Base-by-base conservation (phyloP, 2,113 vertebrate species). In the Oncorhynchus mykiss region DNA sequence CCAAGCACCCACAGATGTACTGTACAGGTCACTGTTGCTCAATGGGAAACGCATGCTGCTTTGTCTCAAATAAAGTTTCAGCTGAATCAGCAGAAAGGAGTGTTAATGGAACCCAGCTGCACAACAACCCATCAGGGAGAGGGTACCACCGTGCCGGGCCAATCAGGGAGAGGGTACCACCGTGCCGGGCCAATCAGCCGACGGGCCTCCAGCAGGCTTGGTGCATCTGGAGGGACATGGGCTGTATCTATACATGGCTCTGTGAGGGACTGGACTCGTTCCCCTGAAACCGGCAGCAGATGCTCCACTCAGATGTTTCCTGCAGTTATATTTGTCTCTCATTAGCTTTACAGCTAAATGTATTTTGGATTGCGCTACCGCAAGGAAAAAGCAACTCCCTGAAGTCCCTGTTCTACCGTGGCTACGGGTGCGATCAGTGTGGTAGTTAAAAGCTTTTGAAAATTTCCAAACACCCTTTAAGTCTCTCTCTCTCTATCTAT, bases 21-120 rank as follows among this genome's bases (percentile, higher is more conserved):
- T 8, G 59, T 60, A 22, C 6, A 60, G 22, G 59, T 22, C 51
- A 39, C 8, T 39, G 3, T 22, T 60, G 59, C 59, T 60, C 59
- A 20, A 60, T 8, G 69, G 73, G 31, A 77, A 74, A 39, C 69
- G 22, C 39, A 54, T 75, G 29, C 59, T 0, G 75, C 62, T 84
- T 82, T 75, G 78, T 88, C 85, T 92, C 88, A 89, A 90, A 90
- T 87, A 91, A 87, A 85, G 82, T 91, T 92, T 91, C 86, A 87
- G 88, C 90, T 90, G 91, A 89, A 92, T 93, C 92, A 92, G 91
- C 90, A 93, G 89, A 93, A 92, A 93, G 93, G 91, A 93, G 88
- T 90, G 90, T 88, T 90, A 90, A 92, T 90, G 90, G 89, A 92
- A 91, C 88, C 89, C 88, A 91, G 89, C 90, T 91, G 89, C 91